Evolutionary conservation across 2,888 invertebrate species (phyloP).

Genomic region (Diplolepis rosae): DNA sequence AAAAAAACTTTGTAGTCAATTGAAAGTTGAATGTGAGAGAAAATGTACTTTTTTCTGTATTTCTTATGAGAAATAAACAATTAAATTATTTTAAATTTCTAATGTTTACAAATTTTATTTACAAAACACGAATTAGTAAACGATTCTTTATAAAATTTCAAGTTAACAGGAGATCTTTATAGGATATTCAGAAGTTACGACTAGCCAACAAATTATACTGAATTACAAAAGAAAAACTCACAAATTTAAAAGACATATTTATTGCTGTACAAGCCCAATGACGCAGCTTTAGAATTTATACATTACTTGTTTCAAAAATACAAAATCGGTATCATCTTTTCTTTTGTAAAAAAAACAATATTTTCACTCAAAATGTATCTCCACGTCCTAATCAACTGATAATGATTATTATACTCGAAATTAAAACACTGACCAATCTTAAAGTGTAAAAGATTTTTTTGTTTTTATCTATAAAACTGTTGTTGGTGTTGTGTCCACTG

Average conservation of each 20-base stretch:
- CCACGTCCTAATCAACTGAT: not conserved
- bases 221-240: not conserved
- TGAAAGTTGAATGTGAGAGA: too few species aligned
- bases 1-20: too few species aligned
- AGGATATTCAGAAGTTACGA: too few species aligned
- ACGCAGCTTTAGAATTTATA: conserved; percentile 6
- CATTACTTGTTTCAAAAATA: conserved; percentile 24
- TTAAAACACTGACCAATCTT: not conserved
- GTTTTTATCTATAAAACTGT: conserved; percentile 79
- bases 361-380: not conserved
- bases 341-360: not conserved
- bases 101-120: too few species aligned
- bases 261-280: conserved; percentile 58
- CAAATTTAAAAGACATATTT: conserved; percentile 51
- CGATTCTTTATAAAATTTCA: too few species aligned
- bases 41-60: too few species aligned
- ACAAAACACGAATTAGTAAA: too few species aligned
- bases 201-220: too few species aligned
- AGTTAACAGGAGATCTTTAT: too few species aligned
- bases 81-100: too few species aligned
- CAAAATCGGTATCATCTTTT: conserved; percentile 11
- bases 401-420: not conserved
- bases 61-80: too few species aligned
- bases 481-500: conserved; percentile 76
- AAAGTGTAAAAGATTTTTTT: not conserved